These are phyloP conservation scores for Mixornis gularis DNA, from an alignment of 2,113 vertebrate genomes.

Conservation along the genomic window DNA sequence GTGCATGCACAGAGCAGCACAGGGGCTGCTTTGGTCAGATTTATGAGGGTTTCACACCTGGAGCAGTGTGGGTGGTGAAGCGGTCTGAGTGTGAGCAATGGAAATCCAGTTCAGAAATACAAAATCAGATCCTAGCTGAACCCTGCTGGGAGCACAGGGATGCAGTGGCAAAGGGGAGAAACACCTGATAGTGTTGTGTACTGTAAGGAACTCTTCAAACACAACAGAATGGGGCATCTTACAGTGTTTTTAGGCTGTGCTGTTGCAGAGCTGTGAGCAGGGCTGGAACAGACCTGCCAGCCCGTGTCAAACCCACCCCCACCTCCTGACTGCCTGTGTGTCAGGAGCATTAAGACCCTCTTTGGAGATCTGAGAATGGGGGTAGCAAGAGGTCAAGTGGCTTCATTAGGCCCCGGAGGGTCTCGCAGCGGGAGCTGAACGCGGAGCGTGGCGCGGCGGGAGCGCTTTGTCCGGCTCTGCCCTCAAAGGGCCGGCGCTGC, in stretches of 20 bases:
- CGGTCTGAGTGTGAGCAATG: accelerated
- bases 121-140: not conserved
- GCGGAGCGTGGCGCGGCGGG: not conserved
- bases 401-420: not conserved
- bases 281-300: not conserved
- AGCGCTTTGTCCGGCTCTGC: not conserved
- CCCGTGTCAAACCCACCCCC: not conserved
- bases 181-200: not conserved
- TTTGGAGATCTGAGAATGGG: not conserved
- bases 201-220: not conserved
- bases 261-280: not conserved
- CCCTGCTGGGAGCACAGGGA: not conserved
- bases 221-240: not conserved
- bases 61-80: accelerated
- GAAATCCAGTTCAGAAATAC: not conserved
- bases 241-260: accelerated
- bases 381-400: constrained; percentile 37
- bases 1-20: not conserved
- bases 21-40: not conserved
- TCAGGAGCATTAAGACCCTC: not conserved
- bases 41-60: not conserved
- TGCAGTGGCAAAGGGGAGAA: not conserved
- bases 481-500: not conserved
- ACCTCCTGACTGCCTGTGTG: not conserved
- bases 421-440: not conserved